Base-by-base conservation (phyloP, 1,140 invertebrate species). In the Drosophila paulistorum region DNA sequence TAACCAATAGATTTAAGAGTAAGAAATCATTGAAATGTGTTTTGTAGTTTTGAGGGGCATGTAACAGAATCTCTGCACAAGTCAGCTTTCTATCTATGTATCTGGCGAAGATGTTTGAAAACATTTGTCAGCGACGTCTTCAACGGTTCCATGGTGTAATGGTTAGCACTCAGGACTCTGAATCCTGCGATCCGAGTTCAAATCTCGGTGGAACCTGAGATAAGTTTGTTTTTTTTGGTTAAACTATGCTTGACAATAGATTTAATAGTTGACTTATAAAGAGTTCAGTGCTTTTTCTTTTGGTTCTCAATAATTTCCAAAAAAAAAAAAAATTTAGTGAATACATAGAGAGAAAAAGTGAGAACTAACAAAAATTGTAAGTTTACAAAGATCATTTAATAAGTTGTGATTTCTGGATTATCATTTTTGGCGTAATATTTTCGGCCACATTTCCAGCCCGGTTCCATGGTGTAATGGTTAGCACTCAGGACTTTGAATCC, bases 401-500 rank as follows among this genome's bases (percentile, higher is more conserved):
- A 37, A 11, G 6, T 48, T 48, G 3, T 10, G 14, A 13, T 3
- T 55, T 13, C 0, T 30, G 23, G 37, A 1, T 6, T 14, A 9
- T 6, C 30, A 7, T 41, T 68, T 30, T 68, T 59, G 45, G 2
- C 5, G 9, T 0, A 20, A 48, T 20, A 51, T 45, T 48, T 73
- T 58, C 20, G 14, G 11, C 2, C 3, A 6, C 0, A 35, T 3
- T 37, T 58, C 42, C 62, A 35, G 6, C 20, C 13, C 20, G 89
- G 89, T 96, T 94, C 95, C 94, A 95, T 96, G 95, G 96, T 96
- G 96, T 96, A 96, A 96, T 96, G 96, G 96, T 96, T 95, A 96
- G 96, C 95, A 96, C 95, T 96, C 95, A 96, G 96, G 96, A 96
- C 95, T 96, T 94, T 96, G 95, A 96, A 96, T 96, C 96, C 95